phyloP scores from a whole-genome alignment of 2,888 invertebrate species.

The Aspidapion aeneum region DNA sequence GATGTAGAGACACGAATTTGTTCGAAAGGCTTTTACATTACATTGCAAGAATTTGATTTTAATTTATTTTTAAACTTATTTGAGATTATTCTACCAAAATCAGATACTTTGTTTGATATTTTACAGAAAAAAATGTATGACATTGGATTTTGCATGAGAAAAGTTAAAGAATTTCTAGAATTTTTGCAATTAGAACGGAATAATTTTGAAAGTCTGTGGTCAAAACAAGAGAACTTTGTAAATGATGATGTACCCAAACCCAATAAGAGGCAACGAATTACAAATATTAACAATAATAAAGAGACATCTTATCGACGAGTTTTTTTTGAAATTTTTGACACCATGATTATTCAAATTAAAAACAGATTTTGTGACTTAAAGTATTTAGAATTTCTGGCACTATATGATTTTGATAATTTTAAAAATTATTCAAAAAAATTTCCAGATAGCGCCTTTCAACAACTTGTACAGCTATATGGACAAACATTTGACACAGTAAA shows the following conservation, averaged over 20 bases:
- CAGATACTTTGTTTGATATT: slow-evolving; percentile 14
- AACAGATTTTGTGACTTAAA: slow-evolving; percentile 19
- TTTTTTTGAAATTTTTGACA: slow-evolving; percentile 19
- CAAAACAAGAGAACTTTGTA: slow-evolving; percentile 14
- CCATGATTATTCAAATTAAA: slow-evolving; percentile 18
- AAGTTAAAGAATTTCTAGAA: slow-evolving; percentile 15
- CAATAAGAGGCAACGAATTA: slow-evolving; percentile 17
- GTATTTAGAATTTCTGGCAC: slow-evolving; percentile 16
- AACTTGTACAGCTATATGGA: slow-evolving; percentile 17
- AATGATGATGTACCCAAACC: slow-evolving; percentile 14
- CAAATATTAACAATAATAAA: slow-evolving; percentile 15
- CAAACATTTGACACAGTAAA: slow-evolving; percentile 18
- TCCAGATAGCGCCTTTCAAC: slow-evolving; percentile 18
- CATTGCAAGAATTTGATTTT: slow-evolving; percentile 20
- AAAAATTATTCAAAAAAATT: slow-evolving; percentile 19
- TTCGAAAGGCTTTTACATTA: slow-evolving; percentile 17
- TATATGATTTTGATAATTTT: slow-evolving; percentile 20
- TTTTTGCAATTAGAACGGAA: slow-evolving; percentile 18
- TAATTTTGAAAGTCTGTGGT: slow-evolving; percentile 17
- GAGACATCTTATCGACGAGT: slow-evolving; percentile 14
- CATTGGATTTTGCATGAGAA: slow-evolving; percentile 14
- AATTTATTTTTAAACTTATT: slow-evolving; percentile 25
- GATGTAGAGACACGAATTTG: slow-evolving; percentile 19
- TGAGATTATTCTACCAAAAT: slow-evolving; percentile 15
- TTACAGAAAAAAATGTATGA: slow-evolving; percentile 14